Base-by-base conservation (phyloP, 2,797 vertebrate species). In the Phrynocephalus guinanensis region DNA sequence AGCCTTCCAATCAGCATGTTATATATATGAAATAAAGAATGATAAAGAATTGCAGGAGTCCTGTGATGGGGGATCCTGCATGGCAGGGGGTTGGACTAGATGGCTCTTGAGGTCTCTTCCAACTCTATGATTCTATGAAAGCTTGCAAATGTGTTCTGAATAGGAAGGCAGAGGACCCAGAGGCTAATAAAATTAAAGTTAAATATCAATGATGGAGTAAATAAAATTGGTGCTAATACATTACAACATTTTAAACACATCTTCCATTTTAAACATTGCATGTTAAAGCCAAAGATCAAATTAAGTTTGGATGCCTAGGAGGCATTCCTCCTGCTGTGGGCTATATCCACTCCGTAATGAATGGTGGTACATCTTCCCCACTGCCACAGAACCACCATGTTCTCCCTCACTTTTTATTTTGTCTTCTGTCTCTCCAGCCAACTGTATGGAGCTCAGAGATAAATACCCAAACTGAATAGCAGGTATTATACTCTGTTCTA, bases 401-500 rank as follows among this genome's bases (percentile, higher is more conserved):
- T 33, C 44, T 24, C 28, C 22, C 11, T 22, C 75, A 20, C 8
- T 26, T 82, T 81, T 52, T 72, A 72, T 73, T 33, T 90, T 30
- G 67, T 85, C 6, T 6, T 0, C 50, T 0, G 28, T 79, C 76
- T 60, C 89, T 3, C 0, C 28, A 2, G 0, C 86, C 22, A 2
- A 76, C 5, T 0, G 82, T 28, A 0, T 20, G 6, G 82, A 3
- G 1, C 72, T 30, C 10, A 52, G 66, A 76, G 85, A 89, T 87
- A 68, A 90, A 86, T 92, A 79, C 38, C 48, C 1, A 0, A 5
- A 72, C 88, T 93, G 92, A 92, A 89, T 89, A 87, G 88, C 92
- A 95, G 83, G 91, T 86, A 93, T 93, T 94, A 87, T 93, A 73
- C 85, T 91, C 90, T 85, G 86, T 82, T 30, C 5, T 85, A 85